A percentile compares a stretch with the other conserved stretches of the same genome.
Conservation (phyloP, 1,140 invertebrate species). For the Geopemphigus sp. region DNA sequence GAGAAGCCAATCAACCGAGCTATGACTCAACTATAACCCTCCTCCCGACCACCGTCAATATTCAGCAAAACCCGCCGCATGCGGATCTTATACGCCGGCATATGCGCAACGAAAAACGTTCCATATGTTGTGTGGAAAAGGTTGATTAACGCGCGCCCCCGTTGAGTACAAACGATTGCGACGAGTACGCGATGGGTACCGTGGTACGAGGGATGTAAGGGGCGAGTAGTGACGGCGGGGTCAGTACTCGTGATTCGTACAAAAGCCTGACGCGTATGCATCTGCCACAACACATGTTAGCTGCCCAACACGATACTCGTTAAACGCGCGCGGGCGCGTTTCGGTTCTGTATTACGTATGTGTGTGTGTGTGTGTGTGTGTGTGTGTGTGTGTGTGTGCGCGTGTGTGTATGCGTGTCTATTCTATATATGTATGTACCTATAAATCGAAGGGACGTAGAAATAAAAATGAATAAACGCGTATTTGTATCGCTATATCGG, state of each 20-base stretch:
- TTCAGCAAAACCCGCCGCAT: too few relatives aligned
- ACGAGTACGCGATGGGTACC: too few relatives aligned
- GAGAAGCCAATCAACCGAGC: too few relatives aligned
- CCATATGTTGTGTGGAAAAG: slow-evolving; percentile 49
- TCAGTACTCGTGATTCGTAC: slow-evolving; percentile 21
- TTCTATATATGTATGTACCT: too few relatives aligned
- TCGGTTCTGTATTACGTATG: too few relatives aligned
- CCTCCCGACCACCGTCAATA: too few relatives aligned
- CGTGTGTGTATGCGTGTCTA: too few relatives aligned
- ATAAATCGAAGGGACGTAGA: neutral
- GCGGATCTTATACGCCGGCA: slow-evolving; percentile 23
- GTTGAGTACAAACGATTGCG: slow-evolving; percentile 1
- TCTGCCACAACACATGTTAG: slow-evolving; percentile 47
- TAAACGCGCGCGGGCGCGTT: slow-evolving; percentile 27
- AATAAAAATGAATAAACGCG: neutral
- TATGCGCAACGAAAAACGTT: slow-evolving; percentile 43
- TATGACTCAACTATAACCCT: too few relatives aligned
- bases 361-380: too few relatives aligned
- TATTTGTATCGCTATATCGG: too few relatives aligned
- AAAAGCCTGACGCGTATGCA: slow-evolving; percentile 8
- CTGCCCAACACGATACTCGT: slow-evolving; percentile 47
- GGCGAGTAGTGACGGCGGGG: neutral
- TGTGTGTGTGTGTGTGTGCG: too few relatives aligned
- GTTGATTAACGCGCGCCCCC: slow-evolving; percentile 47
- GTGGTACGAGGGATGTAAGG: too few relatives aligned